Percentiles rank a stretch among this genome's conserved stretches.
phyloP scores from a whole-genome alignment of 2,888 invertebrate genomes.

The Tortrix viridana region DNA sequence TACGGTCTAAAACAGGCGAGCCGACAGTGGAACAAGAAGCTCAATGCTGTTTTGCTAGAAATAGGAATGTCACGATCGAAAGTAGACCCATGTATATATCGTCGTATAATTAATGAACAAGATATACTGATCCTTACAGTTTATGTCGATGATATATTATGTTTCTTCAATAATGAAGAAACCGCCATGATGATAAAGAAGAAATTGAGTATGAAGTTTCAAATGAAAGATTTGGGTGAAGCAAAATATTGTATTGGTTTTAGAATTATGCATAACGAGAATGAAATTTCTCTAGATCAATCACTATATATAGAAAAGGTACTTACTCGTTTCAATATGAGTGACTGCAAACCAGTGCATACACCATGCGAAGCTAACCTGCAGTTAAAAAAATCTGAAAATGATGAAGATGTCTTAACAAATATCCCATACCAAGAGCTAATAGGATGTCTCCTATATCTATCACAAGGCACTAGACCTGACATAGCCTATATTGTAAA shows the following conservation, averaged over 20 bases:
- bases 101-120: neutral
- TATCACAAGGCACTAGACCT: no score
- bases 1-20: constrained; percentile 39
- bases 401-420: neutral
- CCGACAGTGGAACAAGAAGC: no score
- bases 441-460: no score
- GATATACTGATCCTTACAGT: neutral
- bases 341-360: constrained; percentile 12
- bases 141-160: neutral
- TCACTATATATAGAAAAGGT: neutral
- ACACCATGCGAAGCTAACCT: constrained; percentile 9
- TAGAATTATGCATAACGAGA: neutral
- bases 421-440: no score
- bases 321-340: constrained; percentile 5
- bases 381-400: constrained; percentile 7
- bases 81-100: no score
- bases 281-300: constrained; percentile 1
- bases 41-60: no score
- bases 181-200: neutral
- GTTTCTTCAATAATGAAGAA: no score
- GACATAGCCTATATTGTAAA: no score
- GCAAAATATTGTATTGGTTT: constrained; percentile 9
- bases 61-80: no score
- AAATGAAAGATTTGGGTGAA: constrained; percentile 9
- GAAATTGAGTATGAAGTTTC: neutral